A percentile compares a stretch with the other conserved stretches of the same genome.
These are phyloP conservation scores for Cossypha niveicapilla DNA, from an alignment of 2,797 vertebrate genomes.

Conservation along the genomic window DNA sequence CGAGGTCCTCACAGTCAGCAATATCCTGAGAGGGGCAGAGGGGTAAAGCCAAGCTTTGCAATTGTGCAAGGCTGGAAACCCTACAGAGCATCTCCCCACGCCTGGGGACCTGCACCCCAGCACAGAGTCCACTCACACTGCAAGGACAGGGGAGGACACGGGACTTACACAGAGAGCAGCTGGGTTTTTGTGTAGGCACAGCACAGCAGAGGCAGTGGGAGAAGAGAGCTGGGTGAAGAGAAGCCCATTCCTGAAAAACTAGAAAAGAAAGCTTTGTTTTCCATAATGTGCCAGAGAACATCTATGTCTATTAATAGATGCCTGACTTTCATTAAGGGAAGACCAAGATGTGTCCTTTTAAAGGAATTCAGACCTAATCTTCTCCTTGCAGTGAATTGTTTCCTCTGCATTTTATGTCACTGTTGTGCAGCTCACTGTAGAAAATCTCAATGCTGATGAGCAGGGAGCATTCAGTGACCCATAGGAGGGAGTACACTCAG, in stretches of 20 bases:
- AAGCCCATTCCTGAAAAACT: not conserved
- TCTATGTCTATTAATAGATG: not conserved
- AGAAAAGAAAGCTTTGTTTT: not conserved
- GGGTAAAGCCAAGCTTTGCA: not conserved
- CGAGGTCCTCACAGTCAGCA: not conserved
- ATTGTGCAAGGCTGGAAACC: not conserved
- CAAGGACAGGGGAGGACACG: accelerated
- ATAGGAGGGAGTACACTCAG: not conserved
- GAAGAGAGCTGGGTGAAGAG: not conserved
- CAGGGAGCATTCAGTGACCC: not conserved
- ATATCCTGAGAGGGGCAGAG: not conserved
- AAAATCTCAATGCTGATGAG: not conserved
- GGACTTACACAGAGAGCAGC: not conserved
- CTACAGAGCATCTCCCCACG: not conserved
- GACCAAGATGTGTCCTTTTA: not conserved
- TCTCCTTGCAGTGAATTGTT: not conserved
- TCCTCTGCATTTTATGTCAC: not conserved
- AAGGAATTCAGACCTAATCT: not conserved
- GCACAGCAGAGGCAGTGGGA: not conserved
- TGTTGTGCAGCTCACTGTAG: not conserved
- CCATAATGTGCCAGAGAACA: not conserved
- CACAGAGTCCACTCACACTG: not conserved
- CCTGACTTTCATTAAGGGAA: not conserved
- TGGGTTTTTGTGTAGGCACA: not conserved
- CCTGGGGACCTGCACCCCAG: not conserved